Percentiles rank a stretch among this genome's conserved stretches.
Evolutionary conservation across 1,140 invertebrate genomes (phyloP).

Genomic region (Meloidogyne exigua): DNA sequence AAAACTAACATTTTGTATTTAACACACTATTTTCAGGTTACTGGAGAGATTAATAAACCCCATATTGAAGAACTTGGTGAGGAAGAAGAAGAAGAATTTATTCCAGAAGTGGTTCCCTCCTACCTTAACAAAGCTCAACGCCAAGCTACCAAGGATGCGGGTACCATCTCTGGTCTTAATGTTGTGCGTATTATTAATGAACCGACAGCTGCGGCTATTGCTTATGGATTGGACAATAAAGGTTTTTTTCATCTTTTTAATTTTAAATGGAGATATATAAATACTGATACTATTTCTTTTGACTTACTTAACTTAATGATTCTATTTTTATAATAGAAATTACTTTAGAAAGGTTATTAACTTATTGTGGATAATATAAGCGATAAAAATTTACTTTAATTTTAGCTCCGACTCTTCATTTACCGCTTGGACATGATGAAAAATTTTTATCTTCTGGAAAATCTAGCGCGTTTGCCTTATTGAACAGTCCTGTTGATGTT

Average conservation of each 20-base stretch:
- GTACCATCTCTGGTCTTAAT: conserved; percentile 79
- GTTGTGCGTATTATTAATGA: conserved; percentile 99
- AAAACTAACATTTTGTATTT: too few relatives aligned
- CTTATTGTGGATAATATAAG: too few relatives aligned
- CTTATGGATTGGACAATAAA: conserved; percentile 97
- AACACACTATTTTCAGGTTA: conserved; percentile 41
- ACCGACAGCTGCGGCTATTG: conserved; percentile 98
- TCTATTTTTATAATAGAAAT: too few relatives aligned
- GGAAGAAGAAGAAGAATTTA: conserved; percentile 47
- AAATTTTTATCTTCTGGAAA: neutral
- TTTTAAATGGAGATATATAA: too few relatives aligned
- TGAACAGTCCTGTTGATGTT: neutral
- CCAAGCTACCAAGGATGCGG: conserved; percentile 74
- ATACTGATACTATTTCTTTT: too few relatives aligned
- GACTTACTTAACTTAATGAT: too few relatives aligned
- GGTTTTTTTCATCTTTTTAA: conserved; percentile 42
- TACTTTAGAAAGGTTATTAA: too few relatives aligned
- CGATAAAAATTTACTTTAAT: neutral
- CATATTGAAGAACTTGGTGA: conserved; percentile 58
- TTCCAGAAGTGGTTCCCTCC: conserved; percentile 64
- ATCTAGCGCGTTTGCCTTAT: neutral
- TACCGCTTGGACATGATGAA: neutral
- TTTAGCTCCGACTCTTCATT: neutral
- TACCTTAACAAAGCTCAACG: conserved; percentile 66
- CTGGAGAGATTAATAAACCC: conserved; percentile 63